Conservation (phyloP, 2,888 invertebrate species). For the Emmelina monodactyla region DNA sequence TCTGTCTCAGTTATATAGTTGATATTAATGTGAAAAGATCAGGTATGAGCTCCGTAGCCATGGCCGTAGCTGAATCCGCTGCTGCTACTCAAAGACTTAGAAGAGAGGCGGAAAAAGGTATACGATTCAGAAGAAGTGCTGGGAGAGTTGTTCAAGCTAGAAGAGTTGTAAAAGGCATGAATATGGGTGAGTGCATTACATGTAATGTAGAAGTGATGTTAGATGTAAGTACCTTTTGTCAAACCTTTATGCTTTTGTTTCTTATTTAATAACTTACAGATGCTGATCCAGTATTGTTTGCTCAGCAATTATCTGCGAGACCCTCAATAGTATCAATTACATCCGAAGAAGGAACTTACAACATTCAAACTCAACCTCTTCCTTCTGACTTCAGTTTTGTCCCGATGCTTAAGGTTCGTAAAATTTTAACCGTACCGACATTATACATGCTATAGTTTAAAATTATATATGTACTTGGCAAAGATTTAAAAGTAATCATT, state of each 20-base stretch:
- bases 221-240: too few species aligned
- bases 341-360: conserved; percentile 52
- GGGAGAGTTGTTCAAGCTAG: conserved; percentile 51
- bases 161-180: conserved; percentile 53
- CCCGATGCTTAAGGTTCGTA: conserved; percentile 33
- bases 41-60: conserved; percentile 49
- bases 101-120: conserved; percentile 53
- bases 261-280: too few species aligned
- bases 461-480: too few species aligned
- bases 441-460: background rate
- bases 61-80: conserved; percentile 53
- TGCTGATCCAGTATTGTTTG: conserved; percentile 50
- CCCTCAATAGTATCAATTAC: conserved; percentile 59
- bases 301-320: conserved; percentile 55
- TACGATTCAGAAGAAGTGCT: conserved; percentile 51
- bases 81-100: conserved; percentile 49
- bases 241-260: too few species aligned
- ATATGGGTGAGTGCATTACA: conserved; percentile 52
- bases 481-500: too few species aligned
- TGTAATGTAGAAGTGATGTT: too few species aligned
- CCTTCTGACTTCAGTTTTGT: conserved; percentile 55
- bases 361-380: conserved; percentile 45
- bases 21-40: conserved; percentile 54
- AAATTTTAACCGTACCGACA: background rate
- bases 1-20: conserved; percentile 49